Base-by-base conservation (phyloP, 2,113 vertebrate genomes). In the Malaclemys terrapin region DNA sequence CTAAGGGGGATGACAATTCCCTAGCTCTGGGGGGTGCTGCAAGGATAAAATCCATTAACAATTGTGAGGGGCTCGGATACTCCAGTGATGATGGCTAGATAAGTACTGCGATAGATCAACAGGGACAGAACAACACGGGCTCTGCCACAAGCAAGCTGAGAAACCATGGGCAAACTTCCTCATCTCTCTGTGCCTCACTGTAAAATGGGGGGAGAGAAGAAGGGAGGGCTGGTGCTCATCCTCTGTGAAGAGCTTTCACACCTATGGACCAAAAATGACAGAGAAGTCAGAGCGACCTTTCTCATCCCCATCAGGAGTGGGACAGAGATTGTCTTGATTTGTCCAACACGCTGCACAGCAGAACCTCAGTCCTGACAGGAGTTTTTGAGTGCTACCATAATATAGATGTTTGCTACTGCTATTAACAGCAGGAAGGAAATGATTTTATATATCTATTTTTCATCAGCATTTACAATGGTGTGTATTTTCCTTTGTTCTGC, bases 191-290 rank as follows among this genome's bases (percentile, higher is more conserved):
- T 14, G 59, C 29, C 59, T 35, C 31, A 31, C 31, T 35, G 59
- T 69, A 31, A 69, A 69, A 69, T n/a, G 16, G 8, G 3, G 27
- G 27, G 59, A 54, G 53, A 20, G 53, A 20, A 88, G 86, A 89
- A 84, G 82, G 14, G 31, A 76, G 45, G 0, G 0, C 2, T 42
- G 69, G 82, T 56, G 91, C 47, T 62, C 35, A 19, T 84, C 0
- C 0, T 42, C 72, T 13, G 38, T 24, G 56, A 86, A 91, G 29
- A 0, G 35, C 85, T 91, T 75, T 72, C 49, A 45, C 45, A 45
- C 45, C 45, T 42, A 42, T 42, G 42, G 42, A 42, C 42, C 42
- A 42, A 42, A 42, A 42, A 42, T 42, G 42, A 42, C 42, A 42
- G 42, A 42, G 4, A 42, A 42, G 42, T 42, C 42, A 42, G 42